Conservation (phyloP, 1,140 invertebrate species). For the Diorhabda carinulata region DNA sequence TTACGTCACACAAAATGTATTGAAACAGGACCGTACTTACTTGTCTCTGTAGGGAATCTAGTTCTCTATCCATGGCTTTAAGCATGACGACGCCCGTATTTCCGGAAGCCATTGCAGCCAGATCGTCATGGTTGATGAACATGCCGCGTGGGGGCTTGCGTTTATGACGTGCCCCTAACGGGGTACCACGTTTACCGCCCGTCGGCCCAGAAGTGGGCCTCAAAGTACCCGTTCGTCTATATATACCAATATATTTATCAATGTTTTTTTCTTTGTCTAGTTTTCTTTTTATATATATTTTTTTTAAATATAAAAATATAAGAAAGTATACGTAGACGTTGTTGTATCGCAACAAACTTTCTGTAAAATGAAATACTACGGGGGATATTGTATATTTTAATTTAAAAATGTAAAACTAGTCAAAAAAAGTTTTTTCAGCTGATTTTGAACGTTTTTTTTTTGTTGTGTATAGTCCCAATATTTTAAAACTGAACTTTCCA, state of each 20-base stretch:
- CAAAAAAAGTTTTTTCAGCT: too few relatives aligned
- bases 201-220: slow-evolving; percentile 66
- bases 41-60: slow-evolving; percentile 90
- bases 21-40: slow-evolving; percentile 56
- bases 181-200: slow-evolving; percentile 47
- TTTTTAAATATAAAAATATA: too few relatives aligned
- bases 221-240: slow-evolving; percentile 70
- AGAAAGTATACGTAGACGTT: too few relatives aligned
- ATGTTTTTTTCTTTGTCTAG: background rate
- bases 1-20: too few relatives aligned
- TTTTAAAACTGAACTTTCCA: too few relatives aligned
- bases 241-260: slow-evolving; percentile 15
- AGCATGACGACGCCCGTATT: slow-evolving; percentile 67
- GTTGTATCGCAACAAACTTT: too few relatives aligned
- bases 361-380: too few relatives aligned
- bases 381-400: too few relatives aligned
- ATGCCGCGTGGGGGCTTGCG: slow-evolving; percentile 91
- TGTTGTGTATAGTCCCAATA: too few relatives aligned
- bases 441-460: too few relatives aligned
- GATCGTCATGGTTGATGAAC: slow-evolving; percentile 95
- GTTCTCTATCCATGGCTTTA: slow-evolving; percentile 87
- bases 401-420: too few relatives aligned
- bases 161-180: slow-evolving; percentile 74
- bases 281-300: too few relatives aligned
- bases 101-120: slow-evolving; percentile 77